Evolutionary conservation across 2,888 invertebrate species (phyloP).

Genomic region (Eledone cirrhosa): DNA sequence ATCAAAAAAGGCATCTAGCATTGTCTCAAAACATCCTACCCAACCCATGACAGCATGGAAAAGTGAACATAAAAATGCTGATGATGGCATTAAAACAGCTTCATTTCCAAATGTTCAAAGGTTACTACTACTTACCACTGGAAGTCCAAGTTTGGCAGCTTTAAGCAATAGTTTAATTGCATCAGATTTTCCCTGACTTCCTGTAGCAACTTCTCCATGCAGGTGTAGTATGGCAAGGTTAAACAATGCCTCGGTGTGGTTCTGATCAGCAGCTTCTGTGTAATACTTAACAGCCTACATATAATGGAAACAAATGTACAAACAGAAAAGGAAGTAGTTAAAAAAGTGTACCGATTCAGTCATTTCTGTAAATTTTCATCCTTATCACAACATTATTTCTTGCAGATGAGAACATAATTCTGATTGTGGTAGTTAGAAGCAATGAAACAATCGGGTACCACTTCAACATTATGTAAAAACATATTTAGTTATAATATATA

Average conservation of each 20-base stretch:
- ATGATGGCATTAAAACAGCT: no score
- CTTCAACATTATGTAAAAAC: no score
- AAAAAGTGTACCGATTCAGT: not conserved
- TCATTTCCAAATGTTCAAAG: no score
- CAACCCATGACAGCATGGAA: no score
- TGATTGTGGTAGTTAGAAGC: not conserved
- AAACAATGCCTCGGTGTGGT: not conserved
- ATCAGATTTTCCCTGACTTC: no score
- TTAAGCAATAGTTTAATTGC: not conserved
- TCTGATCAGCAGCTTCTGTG: not conserved
- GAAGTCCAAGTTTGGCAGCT: not conserved
- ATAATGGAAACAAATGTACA: not conserved
- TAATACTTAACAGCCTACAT: not conserved
- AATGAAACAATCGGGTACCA: no score
- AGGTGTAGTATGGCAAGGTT: not conserved
- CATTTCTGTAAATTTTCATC: not conserved
- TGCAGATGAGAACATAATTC: not conserved
- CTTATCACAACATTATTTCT: not conserved
- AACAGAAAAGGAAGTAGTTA: not conserved
- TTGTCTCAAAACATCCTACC: no score
- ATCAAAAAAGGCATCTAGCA: no score
- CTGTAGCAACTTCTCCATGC: not conserved
- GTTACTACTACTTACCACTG: not conserved
- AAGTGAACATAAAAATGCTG: no score
- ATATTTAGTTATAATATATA: not conserved